Base-by-base conservation (phyloP, 2,797 vertebrate species). In the Neomorphus geoffroyi region DNA sequence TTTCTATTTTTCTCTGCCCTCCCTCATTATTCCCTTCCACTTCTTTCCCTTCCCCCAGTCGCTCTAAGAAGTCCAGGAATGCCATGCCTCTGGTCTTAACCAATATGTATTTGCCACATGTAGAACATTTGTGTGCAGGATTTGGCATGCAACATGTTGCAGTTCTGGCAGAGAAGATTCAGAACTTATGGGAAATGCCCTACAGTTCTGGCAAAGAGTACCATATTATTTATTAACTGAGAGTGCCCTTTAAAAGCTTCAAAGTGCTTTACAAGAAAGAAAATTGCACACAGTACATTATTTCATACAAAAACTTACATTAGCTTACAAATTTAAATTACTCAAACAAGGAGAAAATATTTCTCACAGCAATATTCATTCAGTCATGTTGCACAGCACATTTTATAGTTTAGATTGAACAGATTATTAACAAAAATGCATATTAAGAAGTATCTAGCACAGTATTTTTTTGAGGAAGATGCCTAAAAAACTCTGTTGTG, bases 251-350 rank as follows among this genome's bases (percentile, higher is more conserved):
- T 94, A 89, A 96, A 95, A 94, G 93, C 93, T 96, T 96, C 94
- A 96, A 93, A 96, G 94, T 94, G 71, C 79, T 93, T 90, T 94
- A 89, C 81, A 93, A 94, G 87, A 93, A 93, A 95, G 92, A 95
- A 95, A 87, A 95, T 81, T 90, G 88, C 93, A 78, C 85, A 58
- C 66, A 92, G 90, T 94, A 89, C 93, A 95, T 95, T 95, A 96
- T 95, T 96, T 95, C 92, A 88, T 91, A 96, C 82, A 95, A 95
- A 94, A 96, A 83, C 66, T 89, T 81, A 81, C 45, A 94, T 87
- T 95, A 92, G 75, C 91, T 94, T 97, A 93, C 95, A 96, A 95
- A 96, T 94, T 92, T 90, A 96, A 94, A 95, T 95, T 88, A 87
- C 88, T 96, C 83, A 54, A 90, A 93, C 80, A 91, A 70, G 88